Evolutionary conservation across 2,113 vertebrate genomes (phyloP).

Genomic region (Silurus glanis): DNA sequence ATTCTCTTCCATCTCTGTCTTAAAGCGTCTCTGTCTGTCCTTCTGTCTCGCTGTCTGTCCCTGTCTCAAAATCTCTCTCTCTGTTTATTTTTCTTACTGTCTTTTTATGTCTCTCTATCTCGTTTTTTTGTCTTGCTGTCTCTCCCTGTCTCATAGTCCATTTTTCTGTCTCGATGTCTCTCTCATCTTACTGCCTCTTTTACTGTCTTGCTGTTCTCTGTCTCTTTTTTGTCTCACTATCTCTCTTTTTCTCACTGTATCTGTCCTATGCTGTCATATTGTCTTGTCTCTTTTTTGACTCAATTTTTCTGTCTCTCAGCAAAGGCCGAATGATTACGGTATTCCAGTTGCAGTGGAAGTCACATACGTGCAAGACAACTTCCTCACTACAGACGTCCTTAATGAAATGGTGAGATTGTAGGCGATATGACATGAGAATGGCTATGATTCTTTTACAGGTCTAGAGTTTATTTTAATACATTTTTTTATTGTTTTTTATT

Average conservation of each 20-base stretch:
- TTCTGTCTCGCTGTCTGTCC: neutral
- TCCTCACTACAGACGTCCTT: constrained; percentile 90
- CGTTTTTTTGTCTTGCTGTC: too few species aligned
- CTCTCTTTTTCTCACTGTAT: neutral
- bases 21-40: neutral
- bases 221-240: neutral
- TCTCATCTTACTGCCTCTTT: neutral
- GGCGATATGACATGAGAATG: neutral
- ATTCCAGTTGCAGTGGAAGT: constrained; percentile 96
- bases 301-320: constrained; percentile 66
- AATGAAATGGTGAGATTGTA: constrained; percentile 84
- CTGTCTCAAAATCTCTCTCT: neutral
- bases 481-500: too few species aligned
- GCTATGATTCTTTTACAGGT: neutral
- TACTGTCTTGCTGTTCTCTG: neutral
- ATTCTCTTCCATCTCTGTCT: too few species aligned
- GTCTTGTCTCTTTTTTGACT: neutral
- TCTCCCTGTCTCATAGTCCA: neutral
- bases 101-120: neutral
- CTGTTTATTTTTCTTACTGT: neutral
- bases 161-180: neutral
- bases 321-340: constrained; percentile 91
- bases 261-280: neutral
- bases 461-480: neutral
- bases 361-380: constrained; percentile 89